These are phyloP conservation scores for Herpailurus yagouaroundi DNA, from an alignment of 2,113 vertebrate species.

Conservation along the genomic window DNA sequence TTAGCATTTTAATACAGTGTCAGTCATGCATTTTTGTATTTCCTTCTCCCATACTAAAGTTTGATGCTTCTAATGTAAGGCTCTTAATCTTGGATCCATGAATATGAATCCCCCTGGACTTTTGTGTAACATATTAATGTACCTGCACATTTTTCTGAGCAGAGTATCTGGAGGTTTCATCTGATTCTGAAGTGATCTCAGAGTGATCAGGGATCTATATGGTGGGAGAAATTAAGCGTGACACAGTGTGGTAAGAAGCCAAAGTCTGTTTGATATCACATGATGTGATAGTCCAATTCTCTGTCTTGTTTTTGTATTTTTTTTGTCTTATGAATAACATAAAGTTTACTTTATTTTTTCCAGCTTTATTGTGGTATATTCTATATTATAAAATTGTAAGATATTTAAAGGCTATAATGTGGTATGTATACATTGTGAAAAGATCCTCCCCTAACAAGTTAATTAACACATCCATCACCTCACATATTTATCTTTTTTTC, in stretches of 20 bases:
- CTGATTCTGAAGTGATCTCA: background rate
- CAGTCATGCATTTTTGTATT: constrained; percentile 1
- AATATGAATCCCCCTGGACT: background rate
- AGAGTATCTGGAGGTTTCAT: background rate
- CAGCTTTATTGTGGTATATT: background rate
- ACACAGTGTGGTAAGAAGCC: background rate
- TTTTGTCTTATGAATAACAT: background rate
- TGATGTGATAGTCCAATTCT: background rate
- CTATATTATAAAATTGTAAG: background rate
- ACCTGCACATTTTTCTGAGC: background rate
- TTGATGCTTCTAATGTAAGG: background rate
- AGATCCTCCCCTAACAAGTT: background rate
- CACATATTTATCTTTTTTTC: background rate
- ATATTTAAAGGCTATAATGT: background rate
- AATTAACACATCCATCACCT: background rate
- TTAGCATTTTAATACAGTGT: constrained; percentile 38
- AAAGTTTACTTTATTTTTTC: background rate
- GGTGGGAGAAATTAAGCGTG: background rate
- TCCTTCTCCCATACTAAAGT: background rate
- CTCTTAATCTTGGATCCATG: background rate
- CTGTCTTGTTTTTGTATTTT: background rate
- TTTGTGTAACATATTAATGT: background rate
- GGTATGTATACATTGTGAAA: background rate
- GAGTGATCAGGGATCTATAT: background rate
- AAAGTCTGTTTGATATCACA: background rate